Evolutionary conservation across 2,113 vertebrate genomes (phyloP).

Genomic region (Panthera leo): DNA sequence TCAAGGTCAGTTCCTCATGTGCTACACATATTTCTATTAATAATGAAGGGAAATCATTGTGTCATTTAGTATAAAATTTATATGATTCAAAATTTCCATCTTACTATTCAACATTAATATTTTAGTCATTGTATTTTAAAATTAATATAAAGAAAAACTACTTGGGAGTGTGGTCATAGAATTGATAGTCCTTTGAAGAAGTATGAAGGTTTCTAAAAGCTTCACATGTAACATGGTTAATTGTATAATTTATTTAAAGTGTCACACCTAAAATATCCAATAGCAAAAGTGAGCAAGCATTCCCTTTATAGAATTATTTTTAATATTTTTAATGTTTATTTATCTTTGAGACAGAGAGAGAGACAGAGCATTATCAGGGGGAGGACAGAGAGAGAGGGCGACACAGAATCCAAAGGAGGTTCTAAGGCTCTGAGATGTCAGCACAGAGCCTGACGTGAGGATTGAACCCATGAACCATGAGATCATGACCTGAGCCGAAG

Average conservation of each 20-base stretch:
- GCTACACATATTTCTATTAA: neutral
- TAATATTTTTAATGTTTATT: too few relatives aligned
- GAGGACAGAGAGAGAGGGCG: too few relatives aligned
- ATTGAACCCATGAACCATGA: too few relatives aligned
- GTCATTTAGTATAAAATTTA: neutral
- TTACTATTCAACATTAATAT: neutral
- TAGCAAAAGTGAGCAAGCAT: neutral
- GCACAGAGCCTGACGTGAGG: too few relatives aligned
- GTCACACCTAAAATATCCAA: neutral
- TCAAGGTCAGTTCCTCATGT: neutral
- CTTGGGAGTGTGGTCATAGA: neutral
- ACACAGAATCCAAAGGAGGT: too few relatives aligned
- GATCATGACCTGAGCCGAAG: too few relatives aligned
- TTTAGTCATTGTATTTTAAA: constrained; percentile 11
- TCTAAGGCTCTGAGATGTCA: too few relatives aligned
- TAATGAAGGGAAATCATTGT: neutral
- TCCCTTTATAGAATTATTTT: neutral
- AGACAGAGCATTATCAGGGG: too few relatives aligned
- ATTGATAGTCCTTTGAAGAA: neutral
- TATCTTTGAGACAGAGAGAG: too few relatives aligned
- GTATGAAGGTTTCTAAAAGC: constrained; percentile 19
- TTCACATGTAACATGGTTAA: neutral
- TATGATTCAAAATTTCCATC: neutral
- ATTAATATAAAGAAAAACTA: neutral
- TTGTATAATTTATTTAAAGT: neutral